Conservation (phyloP, 2,113 vertebrate genomes). For the Ovibos moschatus region DNA sequence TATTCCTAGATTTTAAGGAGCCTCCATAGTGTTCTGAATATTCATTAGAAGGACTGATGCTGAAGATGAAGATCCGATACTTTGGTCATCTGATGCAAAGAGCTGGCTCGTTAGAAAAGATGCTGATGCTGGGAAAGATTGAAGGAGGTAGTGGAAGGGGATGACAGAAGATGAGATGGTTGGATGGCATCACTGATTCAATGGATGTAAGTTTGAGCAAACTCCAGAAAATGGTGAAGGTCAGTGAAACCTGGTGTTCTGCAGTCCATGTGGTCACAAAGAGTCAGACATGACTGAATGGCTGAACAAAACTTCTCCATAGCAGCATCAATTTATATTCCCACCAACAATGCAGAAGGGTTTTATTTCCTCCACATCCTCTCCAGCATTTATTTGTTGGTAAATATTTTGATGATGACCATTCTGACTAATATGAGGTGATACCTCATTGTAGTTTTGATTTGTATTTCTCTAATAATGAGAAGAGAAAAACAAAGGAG, state of each 20-base stretch:
- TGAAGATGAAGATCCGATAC: background rate
- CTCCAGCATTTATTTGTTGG: background rate
- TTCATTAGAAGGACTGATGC: background rate
- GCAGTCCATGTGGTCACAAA: background rate
- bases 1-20: background rate
- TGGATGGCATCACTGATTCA: background rate
- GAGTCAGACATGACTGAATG: background rate
- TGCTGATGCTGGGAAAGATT: background rate
- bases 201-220: background rate
- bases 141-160: background rate
- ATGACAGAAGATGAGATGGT: background rate
- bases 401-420: background rate
- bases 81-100: background rate
- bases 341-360: background rate
- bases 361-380: background rate
- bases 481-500: background rate
- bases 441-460: background rate
- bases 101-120: background rate
- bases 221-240: background rate
- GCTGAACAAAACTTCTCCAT: background rate
- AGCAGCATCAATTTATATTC: background rate
- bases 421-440: background rate
- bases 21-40: background rate
- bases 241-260: background rate
- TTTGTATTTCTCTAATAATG: background rate